A percentile compares a stretch with the other conserved stretches of the same genome.
These are phyloP conservation scores for Neoascia interrupta DNA, from an alignment of 2,888 invertebrate species.

Conservation along the genomic window DNA sequence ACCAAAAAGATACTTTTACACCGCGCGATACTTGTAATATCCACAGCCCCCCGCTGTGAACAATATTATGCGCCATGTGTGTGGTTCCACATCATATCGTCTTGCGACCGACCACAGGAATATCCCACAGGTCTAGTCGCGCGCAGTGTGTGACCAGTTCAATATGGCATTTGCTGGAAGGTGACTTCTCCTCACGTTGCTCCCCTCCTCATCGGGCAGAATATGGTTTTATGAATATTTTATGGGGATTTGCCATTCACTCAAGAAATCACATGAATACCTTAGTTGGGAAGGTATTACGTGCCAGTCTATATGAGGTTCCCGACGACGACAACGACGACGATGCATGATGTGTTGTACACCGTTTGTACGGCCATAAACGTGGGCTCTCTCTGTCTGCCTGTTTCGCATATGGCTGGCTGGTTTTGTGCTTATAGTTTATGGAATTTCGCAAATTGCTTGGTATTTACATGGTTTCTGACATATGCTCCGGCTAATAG, in stretches of 20 bases:
- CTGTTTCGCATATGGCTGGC: constrained; percentile 53
- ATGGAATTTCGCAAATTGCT: constrained; percentile 69
- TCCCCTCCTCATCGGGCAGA: constrained; percentile 9
- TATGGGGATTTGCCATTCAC: constrained; percentile 65
- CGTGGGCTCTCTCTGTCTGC: no score
- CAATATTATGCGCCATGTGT: constrained; percentile 49
- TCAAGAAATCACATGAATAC: constrained; percentile 68
- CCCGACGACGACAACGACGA: no score
- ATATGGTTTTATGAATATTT: constrained; percentile 68
- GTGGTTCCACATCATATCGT: constrained; percentile 57
- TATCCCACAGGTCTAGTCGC: constrained; percentile 17
- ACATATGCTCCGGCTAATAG: constrained; percentile 67
- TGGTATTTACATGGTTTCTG: constrained; percentile 68
- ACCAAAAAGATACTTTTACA: constrained; percentile 36
- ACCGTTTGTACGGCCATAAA: constrained; percentile 17
- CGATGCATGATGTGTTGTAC: constrained; percentile 25
- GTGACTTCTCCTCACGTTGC: background rate
- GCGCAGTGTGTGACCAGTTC: constrained; percentile 66
- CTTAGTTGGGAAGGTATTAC: constrained; percentile 10
- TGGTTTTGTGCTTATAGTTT: constrained; percentile 63
- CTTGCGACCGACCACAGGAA: no score
- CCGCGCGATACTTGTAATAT: constrained; percentile 29
- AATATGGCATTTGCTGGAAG: constrained; percentile 63
- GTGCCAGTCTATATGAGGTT: background rate
- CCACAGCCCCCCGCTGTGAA: constrained; percentile 33